Conservation (phyloP, 2,797 vertebrate genomes). For the Chloroceryle amazona region DNA sequence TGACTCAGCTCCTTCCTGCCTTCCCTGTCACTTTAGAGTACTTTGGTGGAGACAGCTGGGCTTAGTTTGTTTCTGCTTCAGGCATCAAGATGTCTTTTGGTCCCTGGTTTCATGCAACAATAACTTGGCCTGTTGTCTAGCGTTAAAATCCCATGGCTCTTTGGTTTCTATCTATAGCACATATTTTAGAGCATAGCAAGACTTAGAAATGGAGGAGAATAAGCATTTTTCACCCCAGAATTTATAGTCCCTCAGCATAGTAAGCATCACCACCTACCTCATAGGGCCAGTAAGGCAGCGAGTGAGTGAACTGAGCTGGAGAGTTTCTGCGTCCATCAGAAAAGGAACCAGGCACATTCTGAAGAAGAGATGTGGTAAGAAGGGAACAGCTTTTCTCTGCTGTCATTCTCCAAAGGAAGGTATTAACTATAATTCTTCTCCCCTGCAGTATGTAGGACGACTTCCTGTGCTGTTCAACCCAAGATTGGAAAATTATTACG, state of each 20-base stretch:
- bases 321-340: background rate
- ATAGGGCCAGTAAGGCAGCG: background rate
- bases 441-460: accelerated
- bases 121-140: background rate
- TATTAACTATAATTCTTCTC: background rate
- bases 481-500: background rate
- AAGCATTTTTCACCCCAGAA: background rate
- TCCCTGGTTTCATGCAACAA: background rate
- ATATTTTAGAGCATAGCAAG: background rate
- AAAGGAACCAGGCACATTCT: background rate
- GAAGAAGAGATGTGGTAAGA: background rate
- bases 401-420: background rate
- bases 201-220: background rate
- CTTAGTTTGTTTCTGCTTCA: background rate
- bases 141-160: background rate
- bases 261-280: background rate
- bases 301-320: background rate
- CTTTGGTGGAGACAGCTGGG: background rate
- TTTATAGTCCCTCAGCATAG: background rate
- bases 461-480: background rate
- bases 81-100: background rate
- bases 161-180: background rate
- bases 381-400: background rate
- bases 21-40: background rate
- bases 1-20: background rate